Percentiles rank a stretch among this genome's conserved stretches.
Conservation (phyloP, 2,888 invertebrate species). For the Amblyteles armatorius region DNA sequence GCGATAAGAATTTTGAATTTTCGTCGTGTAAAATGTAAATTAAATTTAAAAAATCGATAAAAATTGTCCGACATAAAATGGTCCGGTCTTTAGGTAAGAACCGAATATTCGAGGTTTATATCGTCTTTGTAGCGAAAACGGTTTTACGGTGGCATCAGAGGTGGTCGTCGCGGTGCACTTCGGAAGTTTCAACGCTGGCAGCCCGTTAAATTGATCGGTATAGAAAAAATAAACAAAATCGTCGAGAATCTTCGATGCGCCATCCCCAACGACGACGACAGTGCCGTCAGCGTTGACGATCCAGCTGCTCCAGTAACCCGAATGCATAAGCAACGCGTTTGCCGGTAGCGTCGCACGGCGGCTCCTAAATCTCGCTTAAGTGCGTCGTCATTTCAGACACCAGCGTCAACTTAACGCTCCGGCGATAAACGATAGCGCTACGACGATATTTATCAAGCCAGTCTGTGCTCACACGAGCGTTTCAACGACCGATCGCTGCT, state of each 20-base stretch:
- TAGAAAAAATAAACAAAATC: slow-evolving; percentile 9
- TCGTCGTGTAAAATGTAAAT: background rate
- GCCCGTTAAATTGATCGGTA: slow-evolving; percentile 20
- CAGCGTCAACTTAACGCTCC: slow-evolving; percentile 32
- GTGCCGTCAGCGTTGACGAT: background rate
- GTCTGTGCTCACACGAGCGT: background rate
- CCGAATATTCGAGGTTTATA: background rate
- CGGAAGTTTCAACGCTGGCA: background rate
- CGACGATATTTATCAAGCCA: slow-evolving; percentile 33
- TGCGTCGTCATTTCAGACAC: slow-evolving; percentile 53
- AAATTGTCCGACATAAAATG: background rate
- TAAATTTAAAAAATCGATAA: background rate
- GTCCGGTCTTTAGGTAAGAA: background rate
- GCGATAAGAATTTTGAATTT: background rate
- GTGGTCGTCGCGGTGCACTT: too few relatives aligned
- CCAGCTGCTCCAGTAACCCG: slow-evolving; percentile 51
- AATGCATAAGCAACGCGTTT: slow-evolving; percentile 53
- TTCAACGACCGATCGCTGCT: background rate
- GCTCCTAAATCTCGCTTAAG: slow-evolving; percentile 63
- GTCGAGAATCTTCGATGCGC: slow-evolving; percentile 29
- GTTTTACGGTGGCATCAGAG: too few relatives aligned
- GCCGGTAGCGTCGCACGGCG: background rate
- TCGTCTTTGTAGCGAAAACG: too few relatives aligned
- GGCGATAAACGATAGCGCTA: slow-evolving; percentile 55
- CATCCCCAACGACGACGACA: background rate